A percentile compares a stretch with the other conserved stretches of the same genome.
These are phyloP conservation scores for Eucidaris tribuloides DNA, from an alignment of 35 echinoderm and acorn worm species.

Conservation along the genomic window DNA sequence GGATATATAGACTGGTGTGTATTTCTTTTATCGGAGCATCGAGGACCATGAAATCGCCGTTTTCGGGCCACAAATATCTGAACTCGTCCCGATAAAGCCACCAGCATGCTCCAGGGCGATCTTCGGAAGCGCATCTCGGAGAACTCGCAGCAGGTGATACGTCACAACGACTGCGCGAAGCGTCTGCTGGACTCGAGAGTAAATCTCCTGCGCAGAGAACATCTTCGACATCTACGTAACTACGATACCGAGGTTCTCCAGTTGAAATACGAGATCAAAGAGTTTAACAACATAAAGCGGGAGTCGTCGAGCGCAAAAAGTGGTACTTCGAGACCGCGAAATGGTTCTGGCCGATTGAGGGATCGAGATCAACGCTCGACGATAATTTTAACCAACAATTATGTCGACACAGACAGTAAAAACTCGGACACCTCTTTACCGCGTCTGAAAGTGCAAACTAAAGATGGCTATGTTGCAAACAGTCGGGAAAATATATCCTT, in stretches of 20 bases:
- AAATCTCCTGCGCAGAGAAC: not conserved
- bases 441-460: not conserved
- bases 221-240: constrained; percentile 16
- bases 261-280: constrained; percentile 2
- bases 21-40: no score
- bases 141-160: constrained; percentile 1
- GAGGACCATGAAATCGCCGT: no score
- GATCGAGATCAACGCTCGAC: no score
- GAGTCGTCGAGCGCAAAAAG: not conserved
- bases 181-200: not conserved
- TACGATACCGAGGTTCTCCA: constrained; percentile 9
- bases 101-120: not conserved
- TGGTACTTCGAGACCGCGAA: not conserved
- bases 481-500: not conserved
- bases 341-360: not conserved
- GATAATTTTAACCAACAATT: not conserved
- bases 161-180: not conserved
- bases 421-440: not conserved
- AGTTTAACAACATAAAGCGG: not conserved
- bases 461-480: not conserved
- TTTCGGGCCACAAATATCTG: no score
- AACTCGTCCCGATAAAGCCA: no score
- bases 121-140: constrained; percentile 5
- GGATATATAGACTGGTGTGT: no score
- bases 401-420: not conserved